Percentiles rank a stretch among this genome's conserved stretches.
phyloP scores from a whole-genome alignment of 1,140 invertebrate genomes.

The Pseudomyrmex dendroicus region DNA sequence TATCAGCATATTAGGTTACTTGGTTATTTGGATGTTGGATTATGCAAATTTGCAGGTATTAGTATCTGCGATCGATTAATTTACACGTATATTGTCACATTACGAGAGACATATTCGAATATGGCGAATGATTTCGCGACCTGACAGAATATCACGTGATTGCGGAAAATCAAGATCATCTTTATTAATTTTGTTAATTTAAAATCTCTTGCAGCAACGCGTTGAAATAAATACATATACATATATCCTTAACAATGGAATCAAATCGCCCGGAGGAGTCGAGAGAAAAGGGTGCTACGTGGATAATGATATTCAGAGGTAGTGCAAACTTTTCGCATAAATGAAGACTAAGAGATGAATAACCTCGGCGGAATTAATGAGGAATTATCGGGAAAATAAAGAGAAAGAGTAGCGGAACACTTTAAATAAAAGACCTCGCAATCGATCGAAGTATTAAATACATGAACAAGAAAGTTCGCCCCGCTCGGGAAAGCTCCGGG shows the following conservation, averaged over 20 bases:
- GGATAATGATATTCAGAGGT: conserved; percentile 64
- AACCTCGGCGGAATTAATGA: conserved; percentile 69
- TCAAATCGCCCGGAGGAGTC: conserved; percentile 50
- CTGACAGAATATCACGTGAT: conserved; percentile 22
- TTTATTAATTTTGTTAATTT: conserved; percentile 32
- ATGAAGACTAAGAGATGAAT: conserved; percentile 67
- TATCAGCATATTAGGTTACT: conserved; percentile 61
- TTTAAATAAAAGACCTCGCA: conserved; percentile 67
- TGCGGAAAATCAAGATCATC: conserved; percentile 7
- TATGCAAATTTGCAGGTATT: conserved; percentile 58
- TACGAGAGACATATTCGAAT: conserved; percentile 17
- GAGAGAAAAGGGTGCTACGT: conserved; percentile 41
- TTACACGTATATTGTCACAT: conserved; percentile 61
- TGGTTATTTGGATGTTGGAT: conserved; percentile 58
- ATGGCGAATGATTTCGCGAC: conserved; percentile 13
- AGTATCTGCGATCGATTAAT: conserved; percentile 56
- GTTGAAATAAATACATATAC: not conserved
- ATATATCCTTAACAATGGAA: conserved; percentile 37
- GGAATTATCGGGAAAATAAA: conserved; percentile 69
- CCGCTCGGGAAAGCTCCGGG: not conserved
- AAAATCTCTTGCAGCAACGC: not conserved
- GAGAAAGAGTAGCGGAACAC: conserved; percentile 55
- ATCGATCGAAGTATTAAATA: conserved; percentile 59
- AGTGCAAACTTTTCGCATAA: conserved; percentile 66
- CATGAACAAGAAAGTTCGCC: conserved; percentile 40